phyloP scores from a whole-genome alignment of 1,140 invertebrate species.

The Palaemon carinicauda region DNA sequence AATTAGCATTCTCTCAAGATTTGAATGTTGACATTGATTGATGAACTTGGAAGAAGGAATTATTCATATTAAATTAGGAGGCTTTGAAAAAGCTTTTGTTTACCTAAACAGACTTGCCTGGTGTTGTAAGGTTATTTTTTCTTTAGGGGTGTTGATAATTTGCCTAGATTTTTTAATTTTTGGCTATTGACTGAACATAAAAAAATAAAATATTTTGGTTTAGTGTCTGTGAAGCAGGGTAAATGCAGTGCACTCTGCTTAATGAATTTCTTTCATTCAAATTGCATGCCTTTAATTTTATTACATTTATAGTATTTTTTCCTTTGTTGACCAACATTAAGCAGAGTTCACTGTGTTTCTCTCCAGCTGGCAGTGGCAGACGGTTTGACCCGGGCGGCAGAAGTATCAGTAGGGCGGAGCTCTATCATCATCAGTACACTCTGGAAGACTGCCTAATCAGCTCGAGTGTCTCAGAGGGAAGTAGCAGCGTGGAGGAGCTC shows the following conservation, averaged over 20 bases:
- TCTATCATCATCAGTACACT: background rate
- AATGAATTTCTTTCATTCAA: conserved; percentile 12
- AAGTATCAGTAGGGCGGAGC: background rate
- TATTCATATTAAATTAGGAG: too few species aligned
- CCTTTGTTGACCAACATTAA: conserved; percentile 35
- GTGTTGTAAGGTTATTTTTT: too few species aligned
- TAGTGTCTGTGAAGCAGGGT: conserved; percentile 16
- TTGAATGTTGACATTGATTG: too few species aligned
- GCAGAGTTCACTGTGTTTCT: conserved; percentile 54
- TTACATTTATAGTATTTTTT: background rate
- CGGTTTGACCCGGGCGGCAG: conserved; percentile 48
- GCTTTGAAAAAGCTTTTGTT: too few species aligned
- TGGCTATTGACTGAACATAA: background rate
- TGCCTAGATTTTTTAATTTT: background rate
- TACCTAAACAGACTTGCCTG: too few species aligned
- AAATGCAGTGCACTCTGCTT: conserved; percentile 51
- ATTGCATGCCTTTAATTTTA: background rate
- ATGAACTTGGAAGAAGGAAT: too few species aligned
- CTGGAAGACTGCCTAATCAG: background rate
- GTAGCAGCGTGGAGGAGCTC: conserved; percentile 16
- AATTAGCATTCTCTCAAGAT: too few species aligned
- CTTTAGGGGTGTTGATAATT: too few species aligned
- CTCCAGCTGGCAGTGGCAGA: conserved; percentile 38
- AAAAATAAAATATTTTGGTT: too few species aligned
- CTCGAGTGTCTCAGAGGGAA: conserved; percentile 3